These are phyloP conservation scores for Rhincodon typus DNA, from an alignment of 2,797 vertebrate genomes.

Conservation along the genomic window DNA sequence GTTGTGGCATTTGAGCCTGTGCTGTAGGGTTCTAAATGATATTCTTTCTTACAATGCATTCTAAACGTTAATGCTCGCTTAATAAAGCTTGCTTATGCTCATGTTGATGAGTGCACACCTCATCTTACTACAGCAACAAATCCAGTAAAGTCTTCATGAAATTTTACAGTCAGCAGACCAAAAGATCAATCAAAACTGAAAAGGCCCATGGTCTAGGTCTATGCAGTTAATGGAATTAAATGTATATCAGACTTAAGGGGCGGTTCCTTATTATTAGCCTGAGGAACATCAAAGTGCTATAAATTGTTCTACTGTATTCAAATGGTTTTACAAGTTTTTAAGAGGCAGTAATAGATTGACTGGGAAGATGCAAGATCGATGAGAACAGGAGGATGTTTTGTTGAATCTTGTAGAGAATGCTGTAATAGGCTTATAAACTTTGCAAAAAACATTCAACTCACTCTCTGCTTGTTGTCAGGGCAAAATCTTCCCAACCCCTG, in stretches of 20 bases:
- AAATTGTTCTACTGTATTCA: neutral
- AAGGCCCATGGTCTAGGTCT: neutral
- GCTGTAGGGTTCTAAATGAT: too few relatives aligned
- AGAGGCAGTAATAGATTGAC: slow-evolving; percentile 8
- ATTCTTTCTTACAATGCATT: too few relatives aligned
- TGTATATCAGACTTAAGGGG: neutral
- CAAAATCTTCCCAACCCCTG: too few relatives aligned
- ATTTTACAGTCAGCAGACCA: neutral
- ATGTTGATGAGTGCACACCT: too few relatives aligned
- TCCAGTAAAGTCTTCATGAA: neutral
- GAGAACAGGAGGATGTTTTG: neutral
- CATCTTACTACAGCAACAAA: neutral
- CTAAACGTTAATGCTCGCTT: too few relatives aligned
- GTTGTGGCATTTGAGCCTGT: too few relatives aligned
- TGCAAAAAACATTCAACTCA: neutral
- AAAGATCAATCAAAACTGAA: neutral
- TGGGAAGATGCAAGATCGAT: neutral
- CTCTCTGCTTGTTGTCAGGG: neutral
- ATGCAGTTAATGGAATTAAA: neutral
- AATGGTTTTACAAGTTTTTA: neutral
- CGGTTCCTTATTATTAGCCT: neutral
- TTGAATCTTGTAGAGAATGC: neutral
- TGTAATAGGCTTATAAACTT: neutral
- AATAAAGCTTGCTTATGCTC: too few relatives aligned
- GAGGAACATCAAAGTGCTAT: neutral